phyloP scores from a whole-genome alignment of 2,888 invertebrate species.

The Spisula subtruncata region DNA sequence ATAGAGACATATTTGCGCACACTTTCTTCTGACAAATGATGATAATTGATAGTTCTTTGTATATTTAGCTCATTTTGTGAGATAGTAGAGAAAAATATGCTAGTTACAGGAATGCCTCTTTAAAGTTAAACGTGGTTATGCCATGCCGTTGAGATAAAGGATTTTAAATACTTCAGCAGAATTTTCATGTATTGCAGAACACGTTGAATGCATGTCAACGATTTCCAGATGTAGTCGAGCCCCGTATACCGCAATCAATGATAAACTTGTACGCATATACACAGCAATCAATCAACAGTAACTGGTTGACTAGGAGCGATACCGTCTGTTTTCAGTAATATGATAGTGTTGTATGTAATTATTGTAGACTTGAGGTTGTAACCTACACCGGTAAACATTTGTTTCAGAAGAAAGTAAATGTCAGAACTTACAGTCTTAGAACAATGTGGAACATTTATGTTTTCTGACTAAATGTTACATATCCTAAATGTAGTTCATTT shows the following conservation, averaged over 20 bases:
- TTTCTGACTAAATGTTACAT: too few relatives aligned
- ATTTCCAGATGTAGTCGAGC: not conserved
- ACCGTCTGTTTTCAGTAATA: not conserved
- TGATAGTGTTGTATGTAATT: not conserved
- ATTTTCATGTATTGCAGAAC: not conserved
- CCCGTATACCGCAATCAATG: not conserved
- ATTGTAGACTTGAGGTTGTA: not conserved
- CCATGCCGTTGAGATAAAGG: not conserved
- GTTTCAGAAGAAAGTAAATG: too few relatives aligned
- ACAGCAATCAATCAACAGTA: not conserved
- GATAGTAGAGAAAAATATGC: too few relatives aligned
- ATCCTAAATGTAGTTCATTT: too few relatives aligned
- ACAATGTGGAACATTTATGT: too few relatives aligned
- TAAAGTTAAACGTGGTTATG: not conserved
- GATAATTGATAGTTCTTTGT: too few relatives aligned
- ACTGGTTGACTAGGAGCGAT: not conserved
- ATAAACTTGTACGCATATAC: not conserved
- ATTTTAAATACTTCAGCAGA: not conserved
- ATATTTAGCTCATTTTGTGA: too few relatives aligned
- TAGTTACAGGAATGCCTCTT: too few relatives aligned
- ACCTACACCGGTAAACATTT: not conserved
- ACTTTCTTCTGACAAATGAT: too few relatives aligned
- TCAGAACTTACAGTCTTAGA: too few relatives aligned
- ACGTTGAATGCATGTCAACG: constrained; percentile 20
- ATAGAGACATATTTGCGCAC: too few relatives aligned